Conservation (phyloP, 2,113 vertebrate genomes). For the Pygoscelis adeliae region DNA sequence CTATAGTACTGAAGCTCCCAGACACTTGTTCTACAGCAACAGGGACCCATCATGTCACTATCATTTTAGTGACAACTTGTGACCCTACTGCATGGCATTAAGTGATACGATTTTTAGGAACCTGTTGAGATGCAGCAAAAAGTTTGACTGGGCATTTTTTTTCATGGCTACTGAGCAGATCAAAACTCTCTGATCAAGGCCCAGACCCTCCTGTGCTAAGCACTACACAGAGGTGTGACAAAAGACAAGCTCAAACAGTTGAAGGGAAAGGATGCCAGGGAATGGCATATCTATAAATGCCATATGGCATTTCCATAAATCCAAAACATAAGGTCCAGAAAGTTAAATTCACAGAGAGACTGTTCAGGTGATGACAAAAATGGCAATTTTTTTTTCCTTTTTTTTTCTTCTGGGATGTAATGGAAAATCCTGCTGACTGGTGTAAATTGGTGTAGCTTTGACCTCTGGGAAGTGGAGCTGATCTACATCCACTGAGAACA, state of each 20-base stretch:
- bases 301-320: not conserved
- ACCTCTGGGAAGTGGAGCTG: not conserved
- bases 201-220: not conserved
- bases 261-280: not conserved
- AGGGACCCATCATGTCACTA: not conserved
- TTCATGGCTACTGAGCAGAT: not conserved
- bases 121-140: not conserved
- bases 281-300: not conserved
- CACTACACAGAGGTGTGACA: not conserved
- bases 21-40: not conserved
- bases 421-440: not conserved
- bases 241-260: not conserved
- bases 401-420: not conserved
- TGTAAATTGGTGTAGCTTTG: not conserved
- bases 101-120: not conserved
- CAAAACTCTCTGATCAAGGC: not conserved
- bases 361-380: not conserved
- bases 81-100: not conserved
- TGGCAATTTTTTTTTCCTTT: accelerated
- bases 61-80: not conserved
- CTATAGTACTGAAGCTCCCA: not conserved
- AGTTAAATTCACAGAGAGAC: not conserved
- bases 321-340: not conserved
- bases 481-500: not conserved
- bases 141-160: not conserved